Conservation (phyloP, 37 sponge, comb jelly and placozoan species). For the Petrosia ficiformis region DNA sequence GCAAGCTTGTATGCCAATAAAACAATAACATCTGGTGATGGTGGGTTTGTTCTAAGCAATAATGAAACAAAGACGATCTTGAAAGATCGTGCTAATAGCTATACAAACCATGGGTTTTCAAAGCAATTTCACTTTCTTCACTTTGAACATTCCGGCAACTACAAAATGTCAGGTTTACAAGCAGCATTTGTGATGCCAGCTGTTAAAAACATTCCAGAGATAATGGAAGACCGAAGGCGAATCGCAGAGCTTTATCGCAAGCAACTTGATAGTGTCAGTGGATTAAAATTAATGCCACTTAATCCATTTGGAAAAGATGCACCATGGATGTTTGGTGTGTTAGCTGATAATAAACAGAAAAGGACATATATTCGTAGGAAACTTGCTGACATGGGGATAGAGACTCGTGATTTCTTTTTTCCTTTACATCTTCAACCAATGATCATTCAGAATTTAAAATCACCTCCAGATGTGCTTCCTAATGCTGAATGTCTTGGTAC, state of each 20-base stretch:
- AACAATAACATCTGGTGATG: slow-evolving; percentile 57
- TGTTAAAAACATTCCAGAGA: slow-evolving; percentile 15
- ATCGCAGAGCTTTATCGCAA: slow-evolving; percentile 34
- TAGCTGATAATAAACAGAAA: slow-evolving; percentile 7
- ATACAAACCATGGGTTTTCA: slow-evolving; percentile 57
- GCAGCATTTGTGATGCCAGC: slow-evolving; percentile 53
- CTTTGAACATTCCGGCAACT: slow-evolving; percentile 52
- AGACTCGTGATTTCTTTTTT: slow-evolving; percentile 61
- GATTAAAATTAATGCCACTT: slow-evolving; percentile 29
- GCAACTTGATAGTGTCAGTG: slow-evolving; percentile 3
- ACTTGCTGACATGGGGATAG: slow-evolving; percentile 43
- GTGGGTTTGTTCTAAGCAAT: slow-evolving; percentile 47
- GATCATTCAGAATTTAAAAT: background rate
- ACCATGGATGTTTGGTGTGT: slow-evolving; percentile 67
- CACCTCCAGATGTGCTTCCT: slow-evolving; percentile 3
- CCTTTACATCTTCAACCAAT: slow-evolving; percentile 61
- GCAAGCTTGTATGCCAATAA: slow-evolving; percentile 69
- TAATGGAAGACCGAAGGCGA: slow-evolving; percentile 26
- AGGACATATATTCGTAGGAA: slow-evolving; percentile 15
- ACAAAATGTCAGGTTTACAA: slow-evolving; percentile 60
- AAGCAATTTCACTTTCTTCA: slow-evolving; percentile 47
- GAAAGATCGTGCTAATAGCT: slow-evolving; percentile 17
- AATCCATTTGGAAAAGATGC: slow-evolving; percentile 32
- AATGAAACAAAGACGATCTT: background rate
- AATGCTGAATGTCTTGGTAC: slow-evolving; percentile 41